Conservation (phyloP, 2,113 vertebrate genomes). For the Entomyzon cyanotis region DNA sequence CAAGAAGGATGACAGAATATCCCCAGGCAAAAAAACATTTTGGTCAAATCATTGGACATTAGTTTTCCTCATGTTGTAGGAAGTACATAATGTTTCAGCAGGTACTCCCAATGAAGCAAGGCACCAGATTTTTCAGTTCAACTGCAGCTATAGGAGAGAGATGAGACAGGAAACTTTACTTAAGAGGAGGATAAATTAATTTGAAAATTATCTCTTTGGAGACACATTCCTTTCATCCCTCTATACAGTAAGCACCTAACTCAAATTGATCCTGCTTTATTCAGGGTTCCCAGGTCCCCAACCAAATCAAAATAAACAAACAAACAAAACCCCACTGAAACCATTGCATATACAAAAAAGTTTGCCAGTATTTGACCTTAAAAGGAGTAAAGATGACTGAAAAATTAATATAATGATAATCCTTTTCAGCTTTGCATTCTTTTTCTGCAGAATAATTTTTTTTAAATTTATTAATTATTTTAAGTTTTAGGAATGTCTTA, state of each 20-base stretch:
- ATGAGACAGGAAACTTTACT: background rate
- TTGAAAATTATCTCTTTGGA: background rate
- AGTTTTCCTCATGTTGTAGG: background rate
- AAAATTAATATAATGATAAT: background rate
- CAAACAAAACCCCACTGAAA: fast-evolving
- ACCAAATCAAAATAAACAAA: background rate
- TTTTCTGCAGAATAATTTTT: background rate
- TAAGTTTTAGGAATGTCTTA: background rate
- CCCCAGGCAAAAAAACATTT: background rate
- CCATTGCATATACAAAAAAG: background rate
- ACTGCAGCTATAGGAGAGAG: background rate
- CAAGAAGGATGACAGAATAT: background rate
- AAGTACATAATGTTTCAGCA: background rate
- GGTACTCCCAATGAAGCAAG: background rate
- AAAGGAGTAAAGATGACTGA: background rate
- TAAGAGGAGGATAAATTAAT: background rate
- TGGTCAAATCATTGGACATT: background rate
- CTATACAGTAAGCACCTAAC: background rate
- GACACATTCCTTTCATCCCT: background rate
- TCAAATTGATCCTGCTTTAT: background rate
- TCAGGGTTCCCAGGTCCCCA: background rate
- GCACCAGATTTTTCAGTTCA: background rate
- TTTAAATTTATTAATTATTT: background rate
- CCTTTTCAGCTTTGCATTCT: background rate
- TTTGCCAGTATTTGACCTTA: background rate